Percentiles rank a stretch among this genome's conserved stretches.
These are phyloP conservation scores for Monomorium pharaonis DNA, from an alignment of 1,140 invertebrate species.

Conservation along the genomic window DNA sequence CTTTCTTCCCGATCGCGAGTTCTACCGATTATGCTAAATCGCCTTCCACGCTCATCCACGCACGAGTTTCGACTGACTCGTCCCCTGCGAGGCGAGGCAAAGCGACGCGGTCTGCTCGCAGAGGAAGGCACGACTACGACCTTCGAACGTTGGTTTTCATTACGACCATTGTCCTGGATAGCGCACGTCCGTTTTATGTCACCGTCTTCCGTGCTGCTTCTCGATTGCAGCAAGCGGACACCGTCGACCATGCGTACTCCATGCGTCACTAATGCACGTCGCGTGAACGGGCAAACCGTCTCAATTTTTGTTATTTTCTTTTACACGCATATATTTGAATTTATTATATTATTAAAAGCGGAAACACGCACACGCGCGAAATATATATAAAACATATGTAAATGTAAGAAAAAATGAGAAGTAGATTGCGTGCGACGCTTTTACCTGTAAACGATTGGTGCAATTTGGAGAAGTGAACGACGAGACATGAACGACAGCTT, in stretches of 20 bases:
- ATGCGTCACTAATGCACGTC: background rate
- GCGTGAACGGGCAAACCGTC: background rate
- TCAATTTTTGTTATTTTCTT: background rate
- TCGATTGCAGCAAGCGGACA: background rate
- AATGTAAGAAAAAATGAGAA: background rate
- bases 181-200: conserved; percentile 31
- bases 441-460: background rate
- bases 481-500: background rate
- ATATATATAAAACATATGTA: background rate
- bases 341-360: no score
- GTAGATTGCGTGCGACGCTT: background rate
- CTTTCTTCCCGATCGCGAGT: background rate
- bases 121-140: conserved; percentile 70
- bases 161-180: conserved; percentile 73
- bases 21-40: conserved; percentile 65
- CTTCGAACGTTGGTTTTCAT: conserved; percentile 77
- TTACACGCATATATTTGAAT: background rate
- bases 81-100: conserved; percentile 25
- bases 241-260: background rate
- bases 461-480: background rate
- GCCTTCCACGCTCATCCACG: conserved; percentile 70
- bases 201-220: conserved; percentile 27
- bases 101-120: conserved; percentile 64
- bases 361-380: background rate
- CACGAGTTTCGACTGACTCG: conserved; percentile 75